Percentiles rank a stretch among this genome's conserved stretches.
phyloP scores from a whole-genome alignment of 2,888 invertebrate species.

The Agrenia bidenticulata region DNA sequence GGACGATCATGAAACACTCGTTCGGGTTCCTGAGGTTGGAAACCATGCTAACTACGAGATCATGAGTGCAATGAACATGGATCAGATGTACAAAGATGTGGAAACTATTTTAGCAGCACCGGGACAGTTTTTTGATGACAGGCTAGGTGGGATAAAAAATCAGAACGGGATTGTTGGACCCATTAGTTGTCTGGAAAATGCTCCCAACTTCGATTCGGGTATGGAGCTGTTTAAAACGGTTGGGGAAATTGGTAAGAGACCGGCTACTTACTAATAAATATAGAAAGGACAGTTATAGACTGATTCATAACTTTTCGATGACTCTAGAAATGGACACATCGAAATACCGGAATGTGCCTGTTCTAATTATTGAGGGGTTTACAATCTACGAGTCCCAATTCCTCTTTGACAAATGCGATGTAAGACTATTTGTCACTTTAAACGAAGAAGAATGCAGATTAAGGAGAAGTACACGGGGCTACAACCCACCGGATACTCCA shows the following conservation, averaged over 20 bases:
- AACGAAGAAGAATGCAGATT: slow-evolving; percentile 38
- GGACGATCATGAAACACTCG: slow-evolving; percentile 42
- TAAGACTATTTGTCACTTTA: slow-evolving; percentile 45
- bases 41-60: slow-evolving; percentile 52
- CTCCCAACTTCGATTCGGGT: slow-evolving; percentile 47
- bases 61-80: slow-evolving; percentile 39
- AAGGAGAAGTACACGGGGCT: slow-evolving; percentile 33
- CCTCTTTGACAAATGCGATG: slow-evolving; percentile 43
- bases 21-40: slow-evolving; percentile 39
- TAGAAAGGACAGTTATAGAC: background rate
- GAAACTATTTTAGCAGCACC: slow-evolving; percentile 30
- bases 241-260: slow-evolving; percentile 32
- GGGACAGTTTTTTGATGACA: slow-evolving; percentile 11
- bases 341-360: slow-evolving; percentile 40
- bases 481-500: slow-evolving; percentile 46
- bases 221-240: slow-evolving; percentile 33
- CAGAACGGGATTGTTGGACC: background rate
- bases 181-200: slow-evolving; percentile 13
- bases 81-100: slow-evolving; percentile 46
- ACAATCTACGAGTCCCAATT: slow-evolving; percentile 39
- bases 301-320: background rate
- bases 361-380: slow-evolving; percentile 50
- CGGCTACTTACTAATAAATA: background rate
- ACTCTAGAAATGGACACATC: slow-evolving; percentile 14
- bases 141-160: background rate